phyloP scores from a whole-genome alignment of 2,797 vertebrate genomes.

The Simalia tracyae region DNA sequence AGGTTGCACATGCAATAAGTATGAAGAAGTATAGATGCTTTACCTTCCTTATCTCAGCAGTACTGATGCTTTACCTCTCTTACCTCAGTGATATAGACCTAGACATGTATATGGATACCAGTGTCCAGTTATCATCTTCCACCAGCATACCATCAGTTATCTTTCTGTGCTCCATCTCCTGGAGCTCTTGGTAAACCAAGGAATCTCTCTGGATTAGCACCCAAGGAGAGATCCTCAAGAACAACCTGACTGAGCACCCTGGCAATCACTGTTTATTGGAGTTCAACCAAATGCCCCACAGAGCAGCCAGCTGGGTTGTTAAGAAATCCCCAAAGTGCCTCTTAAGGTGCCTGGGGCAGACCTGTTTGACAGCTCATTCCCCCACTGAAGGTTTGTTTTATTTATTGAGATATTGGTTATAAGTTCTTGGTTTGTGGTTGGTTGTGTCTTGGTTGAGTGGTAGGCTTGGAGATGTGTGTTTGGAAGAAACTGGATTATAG shows the following conservation, averaged over 20 bases:
- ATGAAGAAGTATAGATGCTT: too few species aligned
- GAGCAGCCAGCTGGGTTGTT: neutral
- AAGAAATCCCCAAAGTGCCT: neutral
- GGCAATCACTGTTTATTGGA: neutral
- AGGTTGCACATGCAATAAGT: too few species aligned
- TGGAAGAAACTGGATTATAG: neutral
- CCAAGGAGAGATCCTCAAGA: neutral
- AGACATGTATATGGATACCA: too few species aligned
- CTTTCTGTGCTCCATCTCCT: neutral
- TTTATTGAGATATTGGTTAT: neutral
- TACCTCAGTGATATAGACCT: too few species aligned
- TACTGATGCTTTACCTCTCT: too few species aligned
- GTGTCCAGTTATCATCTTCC: too few species aligned
- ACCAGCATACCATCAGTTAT: neutral
- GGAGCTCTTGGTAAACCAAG: neutral
- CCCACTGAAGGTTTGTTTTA: neutral
- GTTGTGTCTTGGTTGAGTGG: neutral
- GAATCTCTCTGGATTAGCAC: neutral
- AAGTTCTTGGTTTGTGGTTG: neutral
- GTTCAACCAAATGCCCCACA: neutral
- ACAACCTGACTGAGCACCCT: neutral
- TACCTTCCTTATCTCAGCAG: too few species aligned
- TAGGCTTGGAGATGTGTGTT: neutral
- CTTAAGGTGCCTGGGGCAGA: neutral
- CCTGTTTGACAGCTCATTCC: neutral